Conservation (phyloP, 2,888 invertebrate genomes). For the Ophonus ardosiacus region DNA sequence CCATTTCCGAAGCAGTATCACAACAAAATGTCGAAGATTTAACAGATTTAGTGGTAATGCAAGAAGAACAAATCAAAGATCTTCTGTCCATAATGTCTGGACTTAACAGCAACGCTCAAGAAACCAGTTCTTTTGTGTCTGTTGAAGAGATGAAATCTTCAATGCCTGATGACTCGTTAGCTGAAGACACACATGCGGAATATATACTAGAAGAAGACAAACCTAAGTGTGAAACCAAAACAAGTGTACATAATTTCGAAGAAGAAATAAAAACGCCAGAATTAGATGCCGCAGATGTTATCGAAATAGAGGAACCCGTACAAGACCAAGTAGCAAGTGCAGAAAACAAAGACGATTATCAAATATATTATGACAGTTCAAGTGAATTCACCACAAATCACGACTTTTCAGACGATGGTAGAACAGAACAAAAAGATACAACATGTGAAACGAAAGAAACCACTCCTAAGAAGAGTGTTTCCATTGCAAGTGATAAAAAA, state of each 20-base stretch:
- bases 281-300: background rate
- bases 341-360: constrained; percentile 19
- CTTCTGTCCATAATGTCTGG: constrained; percentile 42
- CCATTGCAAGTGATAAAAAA: background rate
- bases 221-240: background rate
- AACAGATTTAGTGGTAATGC: constrained; percentile 33
- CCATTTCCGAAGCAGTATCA: background rate
- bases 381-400: constrained; percentile 26
- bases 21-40: constrained; percentile 45
- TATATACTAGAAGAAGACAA: background rate
- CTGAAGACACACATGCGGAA: background rate
- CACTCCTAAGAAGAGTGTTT: background rate
- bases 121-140: background rate
- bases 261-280: background rate
- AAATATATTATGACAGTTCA: constrained; percentile 22
- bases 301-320: background rate
- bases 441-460: constrained; percentile 10
- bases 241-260: background rate
- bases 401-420: constrained; percentile 21
- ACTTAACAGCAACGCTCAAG: background rate
- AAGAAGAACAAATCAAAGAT: constrained; percentile 56
- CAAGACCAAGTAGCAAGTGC: background rate
- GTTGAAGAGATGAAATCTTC: background rate
- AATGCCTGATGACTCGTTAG: background rate
- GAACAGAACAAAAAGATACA: background rate